Percentiles rank a stretch among this genome's conserved stretches.
phyloP scores from a whole-genome alignment of 2,888 invertebrate species.

The Leucophenga maculata region DNA sequence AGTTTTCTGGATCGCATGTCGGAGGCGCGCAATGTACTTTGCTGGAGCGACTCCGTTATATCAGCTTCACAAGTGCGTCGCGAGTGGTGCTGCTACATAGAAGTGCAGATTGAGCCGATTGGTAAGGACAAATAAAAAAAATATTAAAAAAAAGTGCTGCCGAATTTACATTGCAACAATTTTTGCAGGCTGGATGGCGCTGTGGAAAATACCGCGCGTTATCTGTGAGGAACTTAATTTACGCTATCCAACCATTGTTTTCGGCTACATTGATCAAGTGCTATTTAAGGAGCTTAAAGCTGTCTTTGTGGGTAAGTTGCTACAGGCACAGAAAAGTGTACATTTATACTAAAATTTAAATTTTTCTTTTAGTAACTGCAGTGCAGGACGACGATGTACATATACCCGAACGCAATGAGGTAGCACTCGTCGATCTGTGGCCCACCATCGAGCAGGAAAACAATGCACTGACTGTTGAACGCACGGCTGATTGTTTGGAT shows the following conservation, averaged over 20 bases:
- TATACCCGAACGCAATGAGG: constrained; percentile 75
- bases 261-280: constrained; percentile 74
- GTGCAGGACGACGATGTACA: constrained; percentile 76
- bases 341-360: too few relatives aligned
- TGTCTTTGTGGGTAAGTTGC: constrained; percentile 65
- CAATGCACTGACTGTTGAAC: constrained; percentile 73
- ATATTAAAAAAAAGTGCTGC: constrained; percentile 1
- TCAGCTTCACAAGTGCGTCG: constrained; percentile 74
- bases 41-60: constrained; percentile 69
- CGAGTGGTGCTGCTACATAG: constrained; percentile 76
- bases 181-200: constrained; percentile 75
- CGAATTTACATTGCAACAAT: background rate
- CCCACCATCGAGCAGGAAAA: constrained; percentile 75
- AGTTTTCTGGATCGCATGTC: constrained; percentile 74
- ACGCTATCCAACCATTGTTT: constrained; percentile 77
- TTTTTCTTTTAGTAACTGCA: constrained; percentile 69
- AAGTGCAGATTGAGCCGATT: constrained; percentile 75
- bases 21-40: constrained; percentile 75
- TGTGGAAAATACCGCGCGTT: constrained; percentile 77
- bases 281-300: constrained; percentile 74
- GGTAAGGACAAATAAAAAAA: constrained; percentile 50
- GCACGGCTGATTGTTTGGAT: constrained; percentile 76
- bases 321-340: too few relatives aligned
- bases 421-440: constrained; percentile 75
- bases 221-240: constrained; percentile 76